Evolutionary conservation across 2,113 vertebrate genomes (phyloP).

Genomic region (Macrotus californicus): DNA sequence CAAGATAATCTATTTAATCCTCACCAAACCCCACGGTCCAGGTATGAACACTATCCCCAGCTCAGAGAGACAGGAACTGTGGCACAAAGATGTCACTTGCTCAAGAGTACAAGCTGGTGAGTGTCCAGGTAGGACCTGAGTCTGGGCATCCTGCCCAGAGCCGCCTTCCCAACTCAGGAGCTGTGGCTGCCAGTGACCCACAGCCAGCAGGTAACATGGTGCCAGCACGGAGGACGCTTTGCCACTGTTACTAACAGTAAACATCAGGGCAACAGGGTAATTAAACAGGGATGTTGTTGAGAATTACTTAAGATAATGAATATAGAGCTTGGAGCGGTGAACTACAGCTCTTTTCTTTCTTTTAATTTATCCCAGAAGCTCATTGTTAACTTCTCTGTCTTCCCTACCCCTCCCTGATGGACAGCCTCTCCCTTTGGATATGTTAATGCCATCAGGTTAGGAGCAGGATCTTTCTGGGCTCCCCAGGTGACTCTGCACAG

Average conservation of each 20-base stretch:
- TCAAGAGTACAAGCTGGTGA: not conserved
- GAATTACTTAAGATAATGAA: fast-evolving
- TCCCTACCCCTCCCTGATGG: not conserved
- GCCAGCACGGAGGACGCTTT: too few relatives aligned
- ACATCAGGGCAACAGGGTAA: fast-evolving
- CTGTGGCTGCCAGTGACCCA: fast-evolving
- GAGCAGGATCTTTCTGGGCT: not conserved
- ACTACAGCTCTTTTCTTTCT: fast-evolving
- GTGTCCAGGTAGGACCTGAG: not conserved
- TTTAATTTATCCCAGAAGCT: not conserved
- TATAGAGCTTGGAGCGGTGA: fast-evolving
- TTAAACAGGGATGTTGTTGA: not conserved
- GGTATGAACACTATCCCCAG: too few relatives aligned
- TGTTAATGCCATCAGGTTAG: not conserved
- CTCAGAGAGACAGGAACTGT: not conserved
- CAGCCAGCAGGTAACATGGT: fast-evolving
- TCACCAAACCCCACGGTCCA: not conserved
- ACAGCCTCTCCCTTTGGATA: not conserved
- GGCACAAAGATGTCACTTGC: not conserved
- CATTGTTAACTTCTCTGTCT: not conserved
- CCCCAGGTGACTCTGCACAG: too few relatives aligned
- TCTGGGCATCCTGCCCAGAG: not conserved
- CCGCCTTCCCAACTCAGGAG: not conserved
- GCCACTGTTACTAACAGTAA: not conserved
- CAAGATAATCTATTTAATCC: not conserved